Conservation (phyloP, 2,113 vertebrate genomes). For the Grallaria varia region DNA sequence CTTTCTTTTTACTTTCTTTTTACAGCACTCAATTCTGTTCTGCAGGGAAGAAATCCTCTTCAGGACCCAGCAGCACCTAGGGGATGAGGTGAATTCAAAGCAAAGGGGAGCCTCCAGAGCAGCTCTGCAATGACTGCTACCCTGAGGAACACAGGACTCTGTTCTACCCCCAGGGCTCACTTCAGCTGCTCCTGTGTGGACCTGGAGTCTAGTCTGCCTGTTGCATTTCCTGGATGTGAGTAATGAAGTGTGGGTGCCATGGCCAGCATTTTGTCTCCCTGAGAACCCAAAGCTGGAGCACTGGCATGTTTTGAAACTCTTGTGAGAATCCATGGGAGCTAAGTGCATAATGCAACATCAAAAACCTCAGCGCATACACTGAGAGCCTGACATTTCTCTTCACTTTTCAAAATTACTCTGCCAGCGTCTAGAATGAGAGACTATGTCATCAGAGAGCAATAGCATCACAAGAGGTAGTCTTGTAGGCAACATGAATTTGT, state of each 20-base stretch:
- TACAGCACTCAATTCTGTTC: not conserved
- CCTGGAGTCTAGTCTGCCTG: not conserved
- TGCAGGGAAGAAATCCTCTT: not conserved
- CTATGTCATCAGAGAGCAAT: not conserved
- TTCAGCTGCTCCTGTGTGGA: not conserved
- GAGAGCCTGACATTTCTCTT: not conserved
- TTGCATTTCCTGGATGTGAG: not conserved
- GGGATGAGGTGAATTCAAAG: not conserved
- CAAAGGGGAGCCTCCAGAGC: not conserved
- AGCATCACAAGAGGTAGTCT: not conserved
- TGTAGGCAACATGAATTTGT: not conserved
- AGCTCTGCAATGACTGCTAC: not conserved
- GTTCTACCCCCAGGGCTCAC: too few species aligned
- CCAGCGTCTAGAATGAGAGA: not conserved
- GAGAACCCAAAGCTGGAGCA: not conserved
- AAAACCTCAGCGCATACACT: fast-evolving
- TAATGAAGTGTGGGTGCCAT: not conserved
- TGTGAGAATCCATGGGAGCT: not conserved
- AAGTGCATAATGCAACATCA: not conserved
- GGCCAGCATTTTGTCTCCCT: not conserved
- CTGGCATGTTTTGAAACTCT: not conserved
- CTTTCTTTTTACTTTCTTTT: not conserved
- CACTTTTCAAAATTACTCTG: not conserved
- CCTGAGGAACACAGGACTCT: fast-evolving
- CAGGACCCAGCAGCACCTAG: not conserved